These are phyloP conservation scores for Phyllopteryx taeniolatus DNA, from an alignment of 2,113 vertebrate genomes.

Conservation along the genomic window DNA sequence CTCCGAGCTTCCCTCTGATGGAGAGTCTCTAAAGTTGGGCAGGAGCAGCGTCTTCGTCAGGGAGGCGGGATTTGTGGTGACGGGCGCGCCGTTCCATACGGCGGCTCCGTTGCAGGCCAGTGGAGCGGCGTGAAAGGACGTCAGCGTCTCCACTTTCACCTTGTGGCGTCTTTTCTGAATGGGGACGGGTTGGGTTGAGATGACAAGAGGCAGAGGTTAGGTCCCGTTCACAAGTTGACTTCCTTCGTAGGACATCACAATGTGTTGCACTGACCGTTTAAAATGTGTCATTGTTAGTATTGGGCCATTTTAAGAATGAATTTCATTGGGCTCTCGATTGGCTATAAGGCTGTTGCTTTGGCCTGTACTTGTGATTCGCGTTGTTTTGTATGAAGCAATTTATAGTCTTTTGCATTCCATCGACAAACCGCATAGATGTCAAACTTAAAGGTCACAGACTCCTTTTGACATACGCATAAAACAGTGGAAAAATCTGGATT, in stretches of 20 bases:
- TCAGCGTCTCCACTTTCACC: constrained; percentile 83
- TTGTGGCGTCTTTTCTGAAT: constrained; percentile 85
- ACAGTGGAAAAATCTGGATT: too few relatives aligned
- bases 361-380: too few relatives aligned
- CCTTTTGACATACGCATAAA: too few relatives aligned
- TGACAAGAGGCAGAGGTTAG: constrained; percentile 12
- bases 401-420: too few relatives aligned
- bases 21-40: constrained; percentile 79
- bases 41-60: constrained; percentile 73
- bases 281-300: background rate
- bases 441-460: too few relatives aligned
- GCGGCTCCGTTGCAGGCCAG: constrained; percentile 78
- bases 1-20: constrained; percentile 89
- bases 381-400: too few relatives aligned
- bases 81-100: constrained; percentile 74
- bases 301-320: too few relatives aligned
- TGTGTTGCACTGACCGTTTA: background rate
- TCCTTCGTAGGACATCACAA: too few relatives aligned
- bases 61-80: constrained; percentile 71
- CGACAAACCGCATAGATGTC: too few relatives aligned
- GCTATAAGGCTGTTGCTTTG: too few relatives aligned
- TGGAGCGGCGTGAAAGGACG: constrained; percentile 63
- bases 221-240: background rate
- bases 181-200: background rate
- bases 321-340: too few relatives aligned